Evolutionary conservation across 2,113 vertebrate genomes (phyloP).

Genomic region (Columba livia): DNA sequence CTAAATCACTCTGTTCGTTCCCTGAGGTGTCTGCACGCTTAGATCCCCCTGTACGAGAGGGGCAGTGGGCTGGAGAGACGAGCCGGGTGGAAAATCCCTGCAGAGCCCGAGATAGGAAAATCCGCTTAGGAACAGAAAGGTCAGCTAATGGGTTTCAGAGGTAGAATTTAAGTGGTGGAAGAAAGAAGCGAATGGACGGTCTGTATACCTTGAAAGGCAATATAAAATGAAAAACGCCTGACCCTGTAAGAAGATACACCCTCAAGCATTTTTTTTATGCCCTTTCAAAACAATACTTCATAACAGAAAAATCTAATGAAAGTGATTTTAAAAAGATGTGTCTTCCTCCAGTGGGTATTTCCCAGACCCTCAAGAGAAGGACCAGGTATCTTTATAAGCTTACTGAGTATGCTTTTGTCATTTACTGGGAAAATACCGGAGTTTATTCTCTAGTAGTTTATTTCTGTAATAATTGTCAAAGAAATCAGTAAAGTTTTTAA

Average conservation of each 20-base stretch:
- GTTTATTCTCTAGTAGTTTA: not conserved
- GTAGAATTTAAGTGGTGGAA: not conserved
- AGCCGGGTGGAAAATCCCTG: not conserved
- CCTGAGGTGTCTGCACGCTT: fast-evolving
- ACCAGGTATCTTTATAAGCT: not conserved
- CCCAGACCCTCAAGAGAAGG: not conserved
- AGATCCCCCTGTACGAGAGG: fast-evolving
- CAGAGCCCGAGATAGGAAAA: not conserved
- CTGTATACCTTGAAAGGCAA: not conserved
- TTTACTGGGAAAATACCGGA: not conserved
- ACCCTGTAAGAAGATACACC: not conserved
- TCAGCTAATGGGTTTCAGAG: not conserved
- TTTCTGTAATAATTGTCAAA: not conserved
- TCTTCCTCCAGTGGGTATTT: not conserved
- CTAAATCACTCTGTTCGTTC: fast-evolving
- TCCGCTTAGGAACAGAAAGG: not conserved
- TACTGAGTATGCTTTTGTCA: not conserved
- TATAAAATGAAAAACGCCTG: not conserved
- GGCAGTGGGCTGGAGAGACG: not conserved
- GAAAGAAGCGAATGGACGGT: not conserved
- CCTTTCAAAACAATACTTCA: not conserved
- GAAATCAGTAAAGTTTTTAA: not conserved
- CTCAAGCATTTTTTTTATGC: not conserved
- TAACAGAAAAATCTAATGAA: not conserved
- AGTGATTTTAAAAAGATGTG: not conserved